Percentiles rank a stretch among this genome's conserved stretches.
Conservation (phyloP, 2,797 vertebrate genomes). For the Otolemur crassicaudatus region DNA sequence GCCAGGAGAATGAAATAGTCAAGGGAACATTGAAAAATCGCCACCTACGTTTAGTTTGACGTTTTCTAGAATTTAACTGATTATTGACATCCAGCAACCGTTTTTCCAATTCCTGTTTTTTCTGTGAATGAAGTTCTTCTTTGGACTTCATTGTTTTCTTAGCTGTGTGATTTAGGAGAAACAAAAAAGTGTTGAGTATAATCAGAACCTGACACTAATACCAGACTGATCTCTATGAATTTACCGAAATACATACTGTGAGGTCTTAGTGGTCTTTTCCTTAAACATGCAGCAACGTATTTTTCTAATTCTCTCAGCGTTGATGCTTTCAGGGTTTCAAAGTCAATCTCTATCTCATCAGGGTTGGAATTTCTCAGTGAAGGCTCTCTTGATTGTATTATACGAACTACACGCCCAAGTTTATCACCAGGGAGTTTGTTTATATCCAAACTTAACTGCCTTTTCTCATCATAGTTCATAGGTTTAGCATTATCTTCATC, state of each 20-base stretch:
- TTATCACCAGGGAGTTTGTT: slow-evolving; percentile 94
- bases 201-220: not conserved
- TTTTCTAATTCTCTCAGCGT: slow-evolving; percentile 93
- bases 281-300: slow-evolving; percentile 91
- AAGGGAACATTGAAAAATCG: slow-evolving; percentile 12
- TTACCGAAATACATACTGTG: slow-evolving; percentile 86
- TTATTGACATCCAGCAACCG: slow-evolving; percentile 82
- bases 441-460: slow-evolving; percentile 93
- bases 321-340: slow-evolving; percentile 93
- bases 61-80: slow-evolving; percentile 85
- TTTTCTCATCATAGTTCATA: slow-evolving; percentile 94
- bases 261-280: slow-evolving; percentile 86
- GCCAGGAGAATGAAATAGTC: not conserved
- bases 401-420: slow-evolving; percentile 91
- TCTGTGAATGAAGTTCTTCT: slow-evolving; percentile 84
- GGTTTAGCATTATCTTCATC: slow-evolving; percentile 86
- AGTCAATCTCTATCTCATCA: slow-evolving; percentile 94
- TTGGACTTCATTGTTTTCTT: slow-evolving; percentile 86
- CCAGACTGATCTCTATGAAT: not conserved
- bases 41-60: slow-evolving; percentile 86
- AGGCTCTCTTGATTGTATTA: slow-evolving; percentile 93
- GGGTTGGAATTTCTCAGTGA: slow-evolving; percentile 87
- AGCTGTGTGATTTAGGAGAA: slow-evolving; percentile 82
- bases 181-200: slow-evolving; percentile 26
- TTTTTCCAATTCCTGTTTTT: slow-evolving; percentile 86